Conservation (phyloP, 2,797 vertebrate species). For the Danio kyathit region DNA sequence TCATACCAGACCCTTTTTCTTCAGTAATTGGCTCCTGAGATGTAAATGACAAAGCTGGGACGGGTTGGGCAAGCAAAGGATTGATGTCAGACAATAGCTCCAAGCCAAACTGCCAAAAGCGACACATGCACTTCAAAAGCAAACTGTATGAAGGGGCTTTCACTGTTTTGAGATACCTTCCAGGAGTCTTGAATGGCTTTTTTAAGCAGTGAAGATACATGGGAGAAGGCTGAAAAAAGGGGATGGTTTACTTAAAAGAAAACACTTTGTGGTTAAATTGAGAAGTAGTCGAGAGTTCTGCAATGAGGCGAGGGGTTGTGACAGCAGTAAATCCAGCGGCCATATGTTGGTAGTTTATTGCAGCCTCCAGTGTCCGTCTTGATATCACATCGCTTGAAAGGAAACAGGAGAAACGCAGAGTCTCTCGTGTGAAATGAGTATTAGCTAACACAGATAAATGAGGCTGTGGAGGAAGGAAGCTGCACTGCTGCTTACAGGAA, state of each 20-base stretch:
- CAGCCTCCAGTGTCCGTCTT: constrained; percentile 62
- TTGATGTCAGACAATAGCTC: constrained; percentile 47
- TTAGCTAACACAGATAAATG: constrained; percentile 24
- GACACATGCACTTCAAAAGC: constrained; percentile 64
- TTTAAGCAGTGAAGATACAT: neutral
- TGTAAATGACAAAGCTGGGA: constrained; percentile 38
- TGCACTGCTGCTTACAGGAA: constrained; percentile 8
- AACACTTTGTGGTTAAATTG: neutral
- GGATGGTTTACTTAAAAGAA: neutral
- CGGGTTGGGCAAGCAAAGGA: constrained; percentile 27
- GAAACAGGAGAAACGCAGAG: constrained; percentile 1
- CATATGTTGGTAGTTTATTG: constrained; percentile 80
- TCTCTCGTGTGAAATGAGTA: constrained; percentile 38
- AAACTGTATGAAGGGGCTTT: constrained; percentile 34
- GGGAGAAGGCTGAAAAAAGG: neutral
- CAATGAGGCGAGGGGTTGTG: constrained; percentile 43
- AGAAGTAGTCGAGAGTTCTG: constrained; percentile 56
- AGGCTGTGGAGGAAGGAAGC: constrained; percentile 48
- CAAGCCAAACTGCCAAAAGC: constrained; percentile 65
- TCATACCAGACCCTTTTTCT: neutral
- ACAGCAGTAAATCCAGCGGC: constrained; percentile 63
- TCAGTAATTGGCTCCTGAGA: constrained; percentile 25
- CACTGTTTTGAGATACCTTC: constrained; percentile 19
- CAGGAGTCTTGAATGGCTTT: constrained; percentile 28
- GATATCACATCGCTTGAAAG: constrained; percentile 43